phyloP scores from a whole-genome alignment of 35 echinoderm and acorn worm genomes.

The Patiria miniata region DNA sequence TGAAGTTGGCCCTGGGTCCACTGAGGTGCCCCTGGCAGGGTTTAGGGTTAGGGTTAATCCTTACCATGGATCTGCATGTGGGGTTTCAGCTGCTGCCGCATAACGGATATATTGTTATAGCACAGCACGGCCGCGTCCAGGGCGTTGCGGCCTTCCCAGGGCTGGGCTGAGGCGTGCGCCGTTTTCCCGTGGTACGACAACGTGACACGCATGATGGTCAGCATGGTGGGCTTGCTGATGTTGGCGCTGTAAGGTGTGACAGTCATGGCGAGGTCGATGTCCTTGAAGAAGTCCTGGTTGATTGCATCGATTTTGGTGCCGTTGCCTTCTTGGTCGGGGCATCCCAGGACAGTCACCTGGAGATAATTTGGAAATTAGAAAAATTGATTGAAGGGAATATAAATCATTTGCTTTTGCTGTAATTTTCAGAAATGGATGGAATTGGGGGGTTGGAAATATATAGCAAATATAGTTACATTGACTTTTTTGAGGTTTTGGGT shows the following conservation, averaged over 20 bases:
- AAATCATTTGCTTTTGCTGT: too few relatives aligned
- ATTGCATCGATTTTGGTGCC: conserved; percentile 72
- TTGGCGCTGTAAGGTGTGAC: conserved; percentile 55
- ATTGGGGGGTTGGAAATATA: too few relatives aligned
- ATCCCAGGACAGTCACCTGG: conserved; percentile 64
- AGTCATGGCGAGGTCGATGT: conserved; percentile 70
- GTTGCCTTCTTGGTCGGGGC: conserved; percentile 74
- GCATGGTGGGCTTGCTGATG: conserved; percentile 55
- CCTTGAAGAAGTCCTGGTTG: conserved; percentile 65
- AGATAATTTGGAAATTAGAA: too few relatives aligned
- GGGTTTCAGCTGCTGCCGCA: conserved; percentile 74
- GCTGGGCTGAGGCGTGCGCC: conserved; percentile 65
- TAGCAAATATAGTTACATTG: too few relatives aligned
- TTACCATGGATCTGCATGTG: conserved; percentile 82
- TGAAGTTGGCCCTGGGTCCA: too few relatives aligned
- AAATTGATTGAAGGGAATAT: too few relatives aligned
- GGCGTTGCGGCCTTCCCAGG: conserved; percentile 81
- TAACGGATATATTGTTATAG: conserved; percentile 78
- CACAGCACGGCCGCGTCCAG: conserved; percentile 78
- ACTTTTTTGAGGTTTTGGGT: too few relatives aligned
- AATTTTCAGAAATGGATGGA: too few relatives aligned
- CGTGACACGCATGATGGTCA: conserved; percentile 62
- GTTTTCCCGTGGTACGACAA: conserved; percentile 33
- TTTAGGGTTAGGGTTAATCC: too few relatives aligned
- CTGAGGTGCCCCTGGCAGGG: too few relatives aligned